Evolutionary conservation across 2,888 invertebrate species (phyloP), one percentile per base, ranked within the genome.

Genomic region (Hydrotaea cyrtoneurina): DNA sequence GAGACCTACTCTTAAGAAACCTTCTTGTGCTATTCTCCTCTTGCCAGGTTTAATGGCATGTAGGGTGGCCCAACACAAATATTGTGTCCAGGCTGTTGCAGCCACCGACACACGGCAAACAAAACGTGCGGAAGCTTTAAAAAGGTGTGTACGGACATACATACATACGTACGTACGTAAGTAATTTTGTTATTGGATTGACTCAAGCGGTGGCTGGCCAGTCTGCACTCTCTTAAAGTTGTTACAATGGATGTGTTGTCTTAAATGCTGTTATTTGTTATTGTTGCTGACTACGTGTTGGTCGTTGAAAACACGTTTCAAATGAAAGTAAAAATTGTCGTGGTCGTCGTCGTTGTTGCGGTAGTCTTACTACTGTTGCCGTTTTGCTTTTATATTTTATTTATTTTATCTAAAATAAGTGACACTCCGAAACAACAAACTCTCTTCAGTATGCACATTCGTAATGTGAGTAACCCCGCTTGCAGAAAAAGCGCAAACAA

Each of bases 321-420:
- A 90, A 90, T 90, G 90, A 90, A 90, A 90, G 91, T 91, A 90
- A 90, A 90, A 90, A 87, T 88, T 86, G 86, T 83, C 83, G 86
- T 50, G 11, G 46, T 31, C 75, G 59, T 74, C 19, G 66, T 43
- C 50, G 43, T 43, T 72, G 1, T 39, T 3, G 39, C 39, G 3
- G 13, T 39, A 8, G 31, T 31, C 31, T 36, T 57, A 21, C 57
- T 69, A 23, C 46, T 55, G 62, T 62, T 78, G 39, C 46, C 71
- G 62, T 62, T 77, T 62, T 53, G 26, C 36, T 39, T 36, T 39
- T 46, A 50, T 43, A 26, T 13, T 31, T 31, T 39, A 1, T 39
- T 39, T 8, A 11, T 39, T 4, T 39, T 39, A 13, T 39, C 13
- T 39, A 39, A 39, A 39, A 39, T 2, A 11, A 39, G 11, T 13